Evolutionary conservation across 1,140 invertebrate genomes (phyloP).

Genomic region (Macrobrachium rosenbergii): DNA sequence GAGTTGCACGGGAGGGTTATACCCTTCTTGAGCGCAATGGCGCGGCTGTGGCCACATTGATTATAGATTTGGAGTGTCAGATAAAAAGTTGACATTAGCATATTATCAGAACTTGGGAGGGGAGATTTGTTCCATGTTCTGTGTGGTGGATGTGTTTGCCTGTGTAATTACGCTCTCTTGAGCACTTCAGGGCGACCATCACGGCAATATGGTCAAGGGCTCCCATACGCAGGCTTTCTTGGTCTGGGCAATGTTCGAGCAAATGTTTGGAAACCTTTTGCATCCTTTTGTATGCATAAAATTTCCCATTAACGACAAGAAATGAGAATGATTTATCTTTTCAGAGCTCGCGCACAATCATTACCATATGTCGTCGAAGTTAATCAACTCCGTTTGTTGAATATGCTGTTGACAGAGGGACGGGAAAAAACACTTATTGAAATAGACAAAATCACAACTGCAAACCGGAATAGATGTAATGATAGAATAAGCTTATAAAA

Average conservation of each 20-base stretch:
- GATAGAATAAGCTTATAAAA: no score
- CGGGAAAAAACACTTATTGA: no score
- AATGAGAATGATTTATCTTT: no score
- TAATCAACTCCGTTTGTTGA: no score
- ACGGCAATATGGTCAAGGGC: neutral
- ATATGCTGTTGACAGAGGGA: no score
- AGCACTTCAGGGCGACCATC: neutral
- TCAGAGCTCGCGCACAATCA: no score
- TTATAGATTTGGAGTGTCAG: slow-evolving; percentile 63
- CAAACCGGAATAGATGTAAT: no score
- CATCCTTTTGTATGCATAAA: no score
- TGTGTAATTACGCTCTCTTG: slow-evolving; percentile 33
- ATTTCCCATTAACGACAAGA: no score
- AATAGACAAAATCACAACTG: no score
- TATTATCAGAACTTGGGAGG: slow-evolving; percentile 55
- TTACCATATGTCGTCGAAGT: no score
- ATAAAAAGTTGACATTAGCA: slow-evolving; percentile 64
- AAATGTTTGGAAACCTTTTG: no score
- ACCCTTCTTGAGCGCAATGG: neutral
- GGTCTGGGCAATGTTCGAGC: neutral
- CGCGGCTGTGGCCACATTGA: slow-evolving; percentile 55
- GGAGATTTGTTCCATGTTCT: slow-evolving; percentile 47
- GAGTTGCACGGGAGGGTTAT: neutral
- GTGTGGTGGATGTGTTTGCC: slow-evolving; percentile 11
- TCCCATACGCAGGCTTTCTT: neutral